Percentiles rank a stretch among this genome's conserved stretches.
Evolutionary conservation across 2,113 vertebrate genomes (phyloP).

Genomic region (Tenrec ecaudatus): DNA sequence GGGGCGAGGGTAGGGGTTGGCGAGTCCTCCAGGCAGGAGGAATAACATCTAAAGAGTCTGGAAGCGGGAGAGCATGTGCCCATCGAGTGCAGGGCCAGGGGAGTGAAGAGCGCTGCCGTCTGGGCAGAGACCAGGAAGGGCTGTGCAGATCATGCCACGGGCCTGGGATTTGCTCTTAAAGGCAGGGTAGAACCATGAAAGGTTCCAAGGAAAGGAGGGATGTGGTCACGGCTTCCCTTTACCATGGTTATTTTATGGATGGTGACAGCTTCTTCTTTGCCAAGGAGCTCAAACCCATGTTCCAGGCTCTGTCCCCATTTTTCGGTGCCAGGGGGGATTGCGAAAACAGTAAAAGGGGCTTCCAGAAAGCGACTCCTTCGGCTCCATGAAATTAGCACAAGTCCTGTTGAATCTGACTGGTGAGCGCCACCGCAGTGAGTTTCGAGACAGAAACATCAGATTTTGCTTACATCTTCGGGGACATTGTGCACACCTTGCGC

Average conservation of each 20-base stretch:
- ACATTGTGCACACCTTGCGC: not conserved
- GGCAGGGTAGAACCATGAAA: not conserved
- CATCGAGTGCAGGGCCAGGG: not conserved
- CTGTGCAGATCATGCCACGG: not conserved
- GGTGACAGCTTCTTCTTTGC: not conserved
- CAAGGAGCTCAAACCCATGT: not conserved
- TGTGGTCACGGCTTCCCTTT: not conserved
- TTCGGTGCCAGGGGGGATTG: not conserved
- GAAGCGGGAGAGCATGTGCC: not conserved
- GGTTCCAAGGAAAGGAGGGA: not conserved
- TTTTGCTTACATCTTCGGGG: not conserved
- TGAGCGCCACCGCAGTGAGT: not conserved
- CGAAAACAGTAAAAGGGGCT: not conserved
- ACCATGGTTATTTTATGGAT: not conserved
- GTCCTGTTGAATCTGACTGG: constrained; percentile 18
- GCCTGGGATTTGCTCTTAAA: not conserved
- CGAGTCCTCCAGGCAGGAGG: not conserved
- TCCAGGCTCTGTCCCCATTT: not conserved
- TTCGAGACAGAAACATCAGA: not conserved
- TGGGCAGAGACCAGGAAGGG: not conserved
- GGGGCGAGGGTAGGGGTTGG: too few species aligned
- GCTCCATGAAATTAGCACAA: not conserved
- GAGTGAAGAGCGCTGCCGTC: not conserved
- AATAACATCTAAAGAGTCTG: not conserved
- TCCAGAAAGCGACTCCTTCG: not conserved